phyloP scores from a whole-genome alignment of 2,797 vertebrate genomes.

The Sternotherus odoratus region DNA sequence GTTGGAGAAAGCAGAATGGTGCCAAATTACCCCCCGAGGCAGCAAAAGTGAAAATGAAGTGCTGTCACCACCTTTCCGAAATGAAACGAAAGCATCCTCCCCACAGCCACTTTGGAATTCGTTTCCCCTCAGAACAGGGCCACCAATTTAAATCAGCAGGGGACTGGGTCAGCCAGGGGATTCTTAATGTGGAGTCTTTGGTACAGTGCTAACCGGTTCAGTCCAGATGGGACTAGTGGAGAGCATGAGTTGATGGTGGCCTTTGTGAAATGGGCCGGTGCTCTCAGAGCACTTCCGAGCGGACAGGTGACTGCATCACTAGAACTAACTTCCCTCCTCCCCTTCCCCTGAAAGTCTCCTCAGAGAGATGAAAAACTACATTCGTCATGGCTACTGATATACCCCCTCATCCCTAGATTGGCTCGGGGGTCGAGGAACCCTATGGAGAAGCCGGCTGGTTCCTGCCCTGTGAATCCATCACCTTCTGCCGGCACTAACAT shows the following conservation, averaged over 20 bases:
- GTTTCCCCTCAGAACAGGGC: fast-evolving
- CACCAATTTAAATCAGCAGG: not conserved
- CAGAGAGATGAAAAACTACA: not conserved
- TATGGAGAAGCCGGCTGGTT: not conserved
- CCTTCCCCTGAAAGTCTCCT: not conserved
- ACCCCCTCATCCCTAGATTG: not conserved
- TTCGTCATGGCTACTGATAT: not conserved
- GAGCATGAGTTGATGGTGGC: not conserved
- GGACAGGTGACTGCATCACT: not conserved
- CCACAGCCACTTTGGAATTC: not conserved
- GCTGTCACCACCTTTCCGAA: not conserved
- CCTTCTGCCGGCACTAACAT: not conserved
- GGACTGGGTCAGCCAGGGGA: not conserved
- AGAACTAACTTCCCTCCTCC: not conserved
- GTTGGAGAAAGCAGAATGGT: not conserved
- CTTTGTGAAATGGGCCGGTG: not conserved
- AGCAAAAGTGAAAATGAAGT: constrained; percentile 39
- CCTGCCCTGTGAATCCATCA: not conserved
- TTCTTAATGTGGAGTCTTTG: not conserved
- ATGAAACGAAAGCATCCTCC: not conserved
- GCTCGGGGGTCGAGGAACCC: not conserved
- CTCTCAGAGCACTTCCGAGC: not conserved
- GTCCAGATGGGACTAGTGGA: fast-evolving
- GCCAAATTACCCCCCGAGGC: constrained; percentile 16
- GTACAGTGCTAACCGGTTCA: not conserved